phyloP scores from a whole-genome alignment of 2,113 vertebrate species.

The Calonectris borealis region DNA sequence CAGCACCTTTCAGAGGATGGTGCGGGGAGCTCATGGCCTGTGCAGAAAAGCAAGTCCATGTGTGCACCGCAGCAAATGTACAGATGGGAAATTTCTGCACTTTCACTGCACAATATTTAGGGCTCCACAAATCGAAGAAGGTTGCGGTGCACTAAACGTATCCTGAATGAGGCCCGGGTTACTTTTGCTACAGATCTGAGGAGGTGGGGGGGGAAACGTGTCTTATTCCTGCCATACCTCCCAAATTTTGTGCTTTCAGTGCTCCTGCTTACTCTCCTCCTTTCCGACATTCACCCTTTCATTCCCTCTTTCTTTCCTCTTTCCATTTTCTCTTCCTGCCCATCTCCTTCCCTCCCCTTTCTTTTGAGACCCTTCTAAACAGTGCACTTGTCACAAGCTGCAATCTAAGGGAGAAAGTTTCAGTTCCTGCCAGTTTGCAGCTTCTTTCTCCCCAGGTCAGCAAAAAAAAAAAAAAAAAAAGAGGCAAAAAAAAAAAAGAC shows the following conservation, averaged over 20 bases:
- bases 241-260: background rate
- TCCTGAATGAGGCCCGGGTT: background rate
- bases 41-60: background rate
- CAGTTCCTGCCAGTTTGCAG: slow-evolving; percentile 62
- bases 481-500: background rate
- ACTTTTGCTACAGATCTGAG: background rate
- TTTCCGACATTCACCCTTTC: background rate
- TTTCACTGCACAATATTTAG: background rate
- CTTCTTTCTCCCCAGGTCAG: slow-evolving; percentile 65
- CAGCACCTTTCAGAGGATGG: background rate
- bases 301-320: background rate
- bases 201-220: background rate
- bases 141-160: background rate
- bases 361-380: background rate
- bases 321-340: background rate
- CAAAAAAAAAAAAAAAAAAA: background rate
- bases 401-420: slow-evolving; percentile 64
- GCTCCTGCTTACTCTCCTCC: background rate
- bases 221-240: background rate
- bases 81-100: background rate
- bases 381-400: slow-evolving; percentile 48
- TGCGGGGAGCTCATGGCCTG: background rate
- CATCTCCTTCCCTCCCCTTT: background rate
- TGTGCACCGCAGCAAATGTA: background rate
- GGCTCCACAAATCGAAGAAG: slow-evolving; percentile 29